Conservation (phyloP, 2,888 invertebrate genomes). For the Drosophila austrosaltans region DNA sequence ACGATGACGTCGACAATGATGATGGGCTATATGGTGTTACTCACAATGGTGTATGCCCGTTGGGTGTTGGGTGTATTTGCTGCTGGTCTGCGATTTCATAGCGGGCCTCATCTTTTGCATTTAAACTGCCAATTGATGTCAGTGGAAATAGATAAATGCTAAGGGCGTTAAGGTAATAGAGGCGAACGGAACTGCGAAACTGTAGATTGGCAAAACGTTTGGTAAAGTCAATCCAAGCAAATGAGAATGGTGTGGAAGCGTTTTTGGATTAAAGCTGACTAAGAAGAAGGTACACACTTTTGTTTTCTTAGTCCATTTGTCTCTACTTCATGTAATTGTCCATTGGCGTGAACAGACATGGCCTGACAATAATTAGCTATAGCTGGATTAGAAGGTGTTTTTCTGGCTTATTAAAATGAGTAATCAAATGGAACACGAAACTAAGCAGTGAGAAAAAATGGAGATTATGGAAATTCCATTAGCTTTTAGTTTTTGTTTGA, state of each 20-base stretch:
- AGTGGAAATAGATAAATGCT: constrained; percentile 64
- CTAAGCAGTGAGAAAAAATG: not conserved
- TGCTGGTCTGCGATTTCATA: constrained; percentile 63
- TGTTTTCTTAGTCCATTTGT: constrained; percentile 27
- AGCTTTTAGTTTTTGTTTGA: too few species aligned
- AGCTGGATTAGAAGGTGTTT: constrained; percentile 25
- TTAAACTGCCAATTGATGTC: constrained; percentile 82
- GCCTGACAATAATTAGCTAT: not conserved
- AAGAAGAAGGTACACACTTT: constrained; percentile 35
- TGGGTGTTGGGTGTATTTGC: constrained; percentile 24
- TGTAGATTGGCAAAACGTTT: constrained; percentile 14
- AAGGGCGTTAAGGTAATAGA: constrained; percentile 37
- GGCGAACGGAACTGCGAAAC: constrained; percentile 11
- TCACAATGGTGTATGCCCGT: constrained; percentile 39
- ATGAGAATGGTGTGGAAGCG: constrained; percentile 53
- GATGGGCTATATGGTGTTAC: constrained; percentile 3
- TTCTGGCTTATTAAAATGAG: constrained; percentile 4
- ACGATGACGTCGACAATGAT: constrained; percentile 46
- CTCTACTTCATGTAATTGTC: constrained; percentile 38
- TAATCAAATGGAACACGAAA: not conserved
- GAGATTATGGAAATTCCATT: not conserved
- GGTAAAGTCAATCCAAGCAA: constrained; percentile 57
- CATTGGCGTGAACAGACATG: constrained; percentile 42
- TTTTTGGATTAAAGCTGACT: constrained; percentile 49
- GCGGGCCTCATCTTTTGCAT: constrained; percentile 79